These are phyloP conservation scores for Saccopteryx leptura DNA, from an alignment of 2,113 vertebrate species.

Conservation along the genomic window DNA sequence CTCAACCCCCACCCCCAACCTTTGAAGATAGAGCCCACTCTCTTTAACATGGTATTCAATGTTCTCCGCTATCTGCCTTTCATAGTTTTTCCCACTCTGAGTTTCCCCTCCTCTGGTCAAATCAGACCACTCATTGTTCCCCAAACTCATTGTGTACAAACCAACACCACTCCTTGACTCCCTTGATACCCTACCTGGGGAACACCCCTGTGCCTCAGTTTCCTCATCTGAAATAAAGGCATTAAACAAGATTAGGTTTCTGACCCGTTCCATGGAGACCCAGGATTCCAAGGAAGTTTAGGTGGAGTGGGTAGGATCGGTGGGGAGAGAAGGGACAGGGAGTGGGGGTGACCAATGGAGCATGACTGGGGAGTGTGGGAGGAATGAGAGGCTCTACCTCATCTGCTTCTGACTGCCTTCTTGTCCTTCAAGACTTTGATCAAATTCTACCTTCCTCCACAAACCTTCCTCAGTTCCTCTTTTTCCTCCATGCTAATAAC, in stretches of 20 bases:
- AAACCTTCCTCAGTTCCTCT: not conserved
- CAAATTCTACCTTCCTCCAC: not conserved
- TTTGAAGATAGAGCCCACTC: not conserved
- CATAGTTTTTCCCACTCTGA: not conserved
- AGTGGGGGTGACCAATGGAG: rapidly evolving
- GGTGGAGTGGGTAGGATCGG: not conserved
- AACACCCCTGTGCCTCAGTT: not conserved
- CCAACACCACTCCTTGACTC: not conserved
- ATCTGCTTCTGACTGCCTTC: not conserved
- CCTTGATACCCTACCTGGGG: not conserved
- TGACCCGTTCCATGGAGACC: not conserved
- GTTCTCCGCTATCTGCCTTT: not conserved
- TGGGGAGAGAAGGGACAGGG: not conserved
- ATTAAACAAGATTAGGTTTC: not conserved
- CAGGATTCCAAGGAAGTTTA: not conserved
- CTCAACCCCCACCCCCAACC: not conserved
- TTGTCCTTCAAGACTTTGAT: not conserved
- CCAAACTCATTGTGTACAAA: not conserved
- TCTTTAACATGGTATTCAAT: not conserved
- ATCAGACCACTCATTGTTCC: not conserved
- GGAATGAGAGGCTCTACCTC: not conserved
- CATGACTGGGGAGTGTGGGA: not conserved
- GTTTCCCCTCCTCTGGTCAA: not conserved
- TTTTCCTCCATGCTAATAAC: not conserved
- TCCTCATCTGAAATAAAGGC: slow-evolving; percentile 10